Conservation (phyloP, 2,888 invertebrate genomes). For the Gonocerus acuteangulatus region DNA sequence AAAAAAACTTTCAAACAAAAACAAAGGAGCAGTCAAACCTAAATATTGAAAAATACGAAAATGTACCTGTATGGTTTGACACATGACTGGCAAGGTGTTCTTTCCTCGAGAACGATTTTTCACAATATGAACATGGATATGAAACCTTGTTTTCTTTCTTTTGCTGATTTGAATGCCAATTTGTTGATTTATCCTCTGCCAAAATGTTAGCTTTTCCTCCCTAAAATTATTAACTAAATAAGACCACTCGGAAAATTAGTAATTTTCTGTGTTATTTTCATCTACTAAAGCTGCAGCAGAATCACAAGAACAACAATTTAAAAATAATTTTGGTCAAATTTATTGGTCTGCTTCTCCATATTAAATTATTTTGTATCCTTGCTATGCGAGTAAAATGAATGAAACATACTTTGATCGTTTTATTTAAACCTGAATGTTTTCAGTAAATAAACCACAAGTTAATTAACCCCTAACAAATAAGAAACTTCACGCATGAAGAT, state of each 20-base stretch:
- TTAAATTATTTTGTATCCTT: no score
- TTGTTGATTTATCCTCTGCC: slow-evolving; percentile 75
- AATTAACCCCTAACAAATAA: no score
- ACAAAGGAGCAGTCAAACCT: neutral
- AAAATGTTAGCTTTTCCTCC: slow-evolving; percentile 44
- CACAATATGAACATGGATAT: slow-evolving; percentile 75
- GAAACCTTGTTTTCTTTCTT: slow-evolving; percentile 74
- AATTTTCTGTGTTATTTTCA: no score
- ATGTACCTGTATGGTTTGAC: slow-evolving; percentile 52
- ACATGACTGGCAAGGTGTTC: slow-evolving; percentile 81
- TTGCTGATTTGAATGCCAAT: slow-evolving; percentile 59
- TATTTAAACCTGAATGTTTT: no score
- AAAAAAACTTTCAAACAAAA: neutral
- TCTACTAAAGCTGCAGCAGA: no score
- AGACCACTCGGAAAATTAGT: neutral
- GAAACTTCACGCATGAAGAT: no score
- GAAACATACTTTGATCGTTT: no score
- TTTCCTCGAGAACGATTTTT: slow-evolving; percentile 77
- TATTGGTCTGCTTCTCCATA: no score
- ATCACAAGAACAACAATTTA: no score
- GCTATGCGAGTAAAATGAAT: no score
- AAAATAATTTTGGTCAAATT: no score
- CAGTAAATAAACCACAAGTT: no score
- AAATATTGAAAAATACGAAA: neutral
- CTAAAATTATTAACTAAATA: neutral